These are phyloP conservation scores for Diachasmimorpha longicaudata DNA, from an alignment of 1,140 invertebrate genomes.

Conservation along the genomic window DNA sequence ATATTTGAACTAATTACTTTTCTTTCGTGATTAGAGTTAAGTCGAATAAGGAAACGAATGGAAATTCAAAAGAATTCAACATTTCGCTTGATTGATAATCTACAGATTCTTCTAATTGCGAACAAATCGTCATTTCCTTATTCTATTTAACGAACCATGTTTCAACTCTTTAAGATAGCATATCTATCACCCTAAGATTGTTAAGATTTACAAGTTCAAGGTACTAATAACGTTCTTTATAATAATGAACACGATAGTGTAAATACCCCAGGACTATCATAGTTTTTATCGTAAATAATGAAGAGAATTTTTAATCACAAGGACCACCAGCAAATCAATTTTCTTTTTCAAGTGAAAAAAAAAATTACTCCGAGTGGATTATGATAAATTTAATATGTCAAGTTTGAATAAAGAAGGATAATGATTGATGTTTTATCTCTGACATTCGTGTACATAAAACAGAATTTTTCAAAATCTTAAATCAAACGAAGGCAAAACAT, in stretches of 20 bases:
- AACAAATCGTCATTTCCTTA: neutral
- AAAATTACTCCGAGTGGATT: conserved; percentile 29
- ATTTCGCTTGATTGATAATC: too few species aligned
- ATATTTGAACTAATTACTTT: neutral
- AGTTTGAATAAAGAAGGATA: conserved; percentile 24
- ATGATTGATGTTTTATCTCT: conserved; percentile 50
- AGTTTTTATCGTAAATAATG: conserved; percentile 34
- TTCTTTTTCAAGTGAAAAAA: conserved; percentile 30
- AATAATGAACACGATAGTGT: conserved; percentile 28
- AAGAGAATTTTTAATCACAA: conserved; percentile 46
- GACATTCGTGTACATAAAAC: conserved; percentile 48
- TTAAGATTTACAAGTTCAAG: conserved; percentile 41
- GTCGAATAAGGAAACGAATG: neutral
- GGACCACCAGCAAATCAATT: conserved; percentile 41
- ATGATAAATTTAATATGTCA: conserved; percentile 42
- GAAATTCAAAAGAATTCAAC: neutral
- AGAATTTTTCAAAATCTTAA: conserved; percentile 43
- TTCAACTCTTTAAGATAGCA: conserved; percentile 36
- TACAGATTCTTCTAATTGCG: too few species aligned
- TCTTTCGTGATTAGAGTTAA: neutral
- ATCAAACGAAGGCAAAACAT: conserved; percentile 31
- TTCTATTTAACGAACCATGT: conserved; percentile 17
- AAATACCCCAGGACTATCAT: conserved; percentile 42
- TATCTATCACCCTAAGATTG: conserved; percentile 34
- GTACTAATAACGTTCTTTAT: conserved; percentile 25